phyloP scores from a whole-genome alignment of 2,888 invertebrate genomes.

The Dendrolimus pini region DNA sequence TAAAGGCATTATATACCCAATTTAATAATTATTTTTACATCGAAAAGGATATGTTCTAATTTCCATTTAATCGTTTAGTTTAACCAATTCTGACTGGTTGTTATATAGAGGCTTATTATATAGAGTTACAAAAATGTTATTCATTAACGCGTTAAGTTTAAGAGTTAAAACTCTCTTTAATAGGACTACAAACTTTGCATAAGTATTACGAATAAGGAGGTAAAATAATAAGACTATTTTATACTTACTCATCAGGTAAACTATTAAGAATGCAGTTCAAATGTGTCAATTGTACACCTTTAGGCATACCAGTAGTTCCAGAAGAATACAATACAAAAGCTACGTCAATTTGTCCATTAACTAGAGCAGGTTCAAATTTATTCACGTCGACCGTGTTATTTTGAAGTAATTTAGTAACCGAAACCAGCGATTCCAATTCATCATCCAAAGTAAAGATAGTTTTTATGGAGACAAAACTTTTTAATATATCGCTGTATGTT shows the following conservation, averaged over 20 bases:
- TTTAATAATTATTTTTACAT: no score
- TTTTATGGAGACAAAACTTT: slow-evolving; percentile 36
- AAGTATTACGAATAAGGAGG: no score
- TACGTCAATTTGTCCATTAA: slow-evolving; percentile 54
- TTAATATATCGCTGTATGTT: slow-evolving; percentile 38
- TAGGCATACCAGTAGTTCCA: slow-evolving; percentile 82
- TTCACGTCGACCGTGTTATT: slow-evolving; percentile 27
- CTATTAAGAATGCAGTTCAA: slow-evolving; percentile 65
- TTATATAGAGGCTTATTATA: no score
- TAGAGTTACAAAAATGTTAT: no score
- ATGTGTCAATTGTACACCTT: slow-evolving; percentile 80
- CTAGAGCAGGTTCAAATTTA: slow-evolving; percentile 51
- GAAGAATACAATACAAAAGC: slow-evolving; percentile 79
- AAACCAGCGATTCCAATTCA: slow-evolving; percentile 18
- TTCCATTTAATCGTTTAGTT: no score
- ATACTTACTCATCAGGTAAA: slow-evolving; percentile 43
- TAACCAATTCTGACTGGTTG: no score
- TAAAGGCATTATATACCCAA: no score
- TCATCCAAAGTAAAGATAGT: slow-evolving; percentile 38
- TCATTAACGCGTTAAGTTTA: no score
- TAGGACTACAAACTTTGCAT: no score
- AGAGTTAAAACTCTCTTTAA: no score
- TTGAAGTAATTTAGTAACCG: slow-evolving; percentile 30
- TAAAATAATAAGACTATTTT: not conserved
- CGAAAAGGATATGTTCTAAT: no score